A percentile compares a stretch with the other conserved stretches of the same genome.
phyloP scores from a whole-genome alignment of 1,140 invertebrate genomes.

The Thereuonema tuberculata region DNA sequence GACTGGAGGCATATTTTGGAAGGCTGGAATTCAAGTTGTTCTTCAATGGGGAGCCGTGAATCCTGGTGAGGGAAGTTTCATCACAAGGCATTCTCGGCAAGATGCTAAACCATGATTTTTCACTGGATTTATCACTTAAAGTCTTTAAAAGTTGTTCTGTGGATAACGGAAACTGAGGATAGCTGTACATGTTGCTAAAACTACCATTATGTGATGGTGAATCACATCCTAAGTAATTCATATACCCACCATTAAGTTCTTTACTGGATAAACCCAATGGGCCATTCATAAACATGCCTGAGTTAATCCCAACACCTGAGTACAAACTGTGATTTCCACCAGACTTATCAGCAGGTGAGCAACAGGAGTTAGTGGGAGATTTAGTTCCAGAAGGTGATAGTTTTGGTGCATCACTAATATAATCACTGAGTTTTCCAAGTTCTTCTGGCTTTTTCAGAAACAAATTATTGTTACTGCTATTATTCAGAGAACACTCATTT shows the following conservation, averaged over 20 bases:
- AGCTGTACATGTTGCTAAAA: not conserved
- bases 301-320: too few relatives aligned
- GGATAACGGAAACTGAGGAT: constrained; percentile 6
- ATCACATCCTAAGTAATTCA: not conserved
- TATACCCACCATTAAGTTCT: not conserved
- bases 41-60: not conserved
- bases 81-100: constrained; percentile 46
- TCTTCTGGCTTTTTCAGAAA: not conserved
- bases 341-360: not conserved
- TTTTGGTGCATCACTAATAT: not conserved
- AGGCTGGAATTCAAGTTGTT: constrained; percentile 13
- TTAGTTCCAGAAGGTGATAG: not conserved
- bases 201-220: not conserved
- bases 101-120: constrained; percentile 46
- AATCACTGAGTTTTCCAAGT: not conserved
- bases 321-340: too few relatives aligned
- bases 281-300: too few relatives aligned
- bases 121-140: constrained; percentile 8
- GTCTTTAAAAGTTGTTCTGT: constrained; percentile 15
- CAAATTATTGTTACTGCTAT: not conserved
- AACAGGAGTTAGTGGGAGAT: not conserved
- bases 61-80: constrained; percentile 29
- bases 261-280: too few relatives aligned
- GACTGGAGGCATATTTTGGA: constrained; percentile 36
- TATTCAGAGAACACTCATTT: too few relatives aligned